These are phyloP conservation scores for Hemicordylus capensis DNA, from an alignment of 2,113 vertebrate genomes.

Conservation along the genomic window DNA sequence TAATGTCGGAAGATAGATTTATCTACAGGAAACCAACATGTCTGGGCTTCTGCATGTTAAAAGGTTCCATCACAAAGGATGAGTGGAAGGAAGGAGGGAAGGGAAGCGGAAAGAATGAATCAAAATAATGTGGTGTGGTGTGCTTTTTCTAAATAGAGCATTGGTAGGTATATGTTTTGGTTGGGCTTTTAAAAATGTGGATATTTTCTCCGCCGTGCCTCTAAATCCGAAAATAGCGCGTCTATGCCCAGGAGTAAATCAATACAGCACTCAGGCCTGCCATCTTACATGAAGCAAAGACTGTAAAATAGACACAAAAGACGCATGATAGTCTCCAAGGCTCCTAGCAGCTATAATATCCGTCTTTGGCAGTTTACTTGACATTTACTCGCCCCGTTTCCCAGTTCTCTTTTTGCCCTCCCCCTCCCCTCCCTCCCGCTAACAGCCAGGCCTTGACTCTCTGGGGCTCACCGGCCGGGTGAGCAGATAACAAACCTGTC, in stretches of 20 bases:
- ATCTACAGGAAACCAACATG: background rate
- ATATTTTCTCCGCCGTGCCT: conserved; percentile 40
- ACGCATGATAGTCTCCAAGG: conserved; percentile 81
- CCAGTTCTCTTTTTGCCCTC: conserved; percentile 67
- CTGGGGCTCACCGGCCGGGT: conserved; percentile 81
- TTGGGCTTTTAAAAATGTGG: background rate
- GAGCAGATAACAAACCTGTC: conserved; percentile 94
- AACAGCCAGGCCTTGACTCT: conserved; percentile 83
- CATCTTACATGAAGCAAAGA: conserved; percentile 80
- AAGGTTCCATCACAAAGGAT: background rate
- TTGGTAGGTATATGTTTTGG: too few species aligned
- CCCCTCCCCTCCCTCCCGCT: conserved; percentile 65
- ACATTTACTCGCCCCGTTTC: conserved; percentile 90
- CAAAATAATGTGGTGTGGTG: background rate
- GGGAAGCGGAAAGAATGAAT: background rate
- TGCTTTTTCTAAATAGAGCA: too few species aligned
- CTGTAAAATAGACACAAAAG: conserved; percentile 85
- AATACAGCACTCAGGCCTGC: conserved; percentile 78
- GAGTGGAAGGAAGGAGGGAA: background rate
- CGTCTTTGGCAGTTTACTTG: conserved; percentile 89
- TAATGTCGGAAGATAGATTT: background rate
- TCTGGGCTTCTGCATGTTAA: background rate
- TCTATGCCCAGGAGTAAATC: conserved; percentile 77
- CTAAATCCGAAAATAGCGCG: conserved; percentile 68
- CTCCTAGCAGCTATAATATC: conserved; percentile 88